Conservation (phyloP, 2,888 invertebrate species). For the Helicoverpa assulta region DNA sequence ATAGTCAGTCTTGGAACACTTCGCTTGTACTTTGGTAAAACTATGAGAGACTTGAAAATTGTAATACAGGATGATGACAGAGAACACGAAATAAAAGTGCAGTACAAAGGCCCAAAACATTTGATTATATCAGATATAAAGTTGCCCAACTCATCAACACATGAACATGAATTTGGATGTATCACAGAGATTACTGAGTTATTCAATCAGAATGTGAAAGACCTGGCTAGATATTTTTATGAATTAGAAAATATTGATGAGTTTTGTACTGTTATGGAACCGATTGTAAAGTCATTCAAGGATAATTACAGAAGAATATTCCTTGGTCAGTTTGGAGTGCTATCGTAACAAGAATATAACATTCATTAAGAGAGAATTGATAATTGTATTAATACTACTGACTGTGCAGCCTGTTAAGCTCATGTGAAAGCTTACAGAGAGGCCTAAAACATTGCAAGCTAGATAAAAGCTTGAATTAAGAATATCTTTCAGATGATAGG, state of each 20-base stretch:
- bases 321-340: constrained; percentile 70
- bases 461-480: not conserved
- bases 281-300: constrained; percentile 76
- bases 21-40: constrained; percentile 77
- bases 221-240: constrained; percentile 75
- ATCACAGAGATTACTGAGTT: constrained; percentile 71
- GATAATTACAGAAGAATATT: constrained; percentile 82
- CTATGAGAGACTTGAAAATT: constrained; percentile 78
- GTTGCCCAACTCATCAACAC: constrained; percentile 74
- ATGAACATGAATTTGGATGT: constrained; percentile 72
- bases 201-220: constrained; percentile 69
- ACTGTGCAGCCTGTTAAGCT: too few relatives aligned
- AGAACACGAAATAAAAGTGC: constrained; percentile 76
- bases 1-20: constrained; percentile 51
- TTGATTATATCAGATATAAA: constrained; percentile 69
- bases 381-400: too few relatives aligned
- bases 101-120: constrained; percentile 71
- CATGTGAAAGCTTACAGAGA: too few relatives aligned
- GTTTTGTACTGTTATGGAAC: constrained; percentile 80
- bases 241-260: constrained; percentile 80
- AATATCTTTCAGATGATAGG: constrained; percentile 72
- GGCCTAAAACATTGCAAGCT: too few relatives aligned
- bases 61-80: constrained; percentile 72
- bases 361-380: not conserved
- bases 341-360: not conserved